Percentiles rank a stretch among this genome's conserved stretches.
These are phyloP conservation scores for Phrynocephalus guinanensis DNA, from an alignment of 2,797 vertebrate genomes.

Conservation along the genomic window DNA sequence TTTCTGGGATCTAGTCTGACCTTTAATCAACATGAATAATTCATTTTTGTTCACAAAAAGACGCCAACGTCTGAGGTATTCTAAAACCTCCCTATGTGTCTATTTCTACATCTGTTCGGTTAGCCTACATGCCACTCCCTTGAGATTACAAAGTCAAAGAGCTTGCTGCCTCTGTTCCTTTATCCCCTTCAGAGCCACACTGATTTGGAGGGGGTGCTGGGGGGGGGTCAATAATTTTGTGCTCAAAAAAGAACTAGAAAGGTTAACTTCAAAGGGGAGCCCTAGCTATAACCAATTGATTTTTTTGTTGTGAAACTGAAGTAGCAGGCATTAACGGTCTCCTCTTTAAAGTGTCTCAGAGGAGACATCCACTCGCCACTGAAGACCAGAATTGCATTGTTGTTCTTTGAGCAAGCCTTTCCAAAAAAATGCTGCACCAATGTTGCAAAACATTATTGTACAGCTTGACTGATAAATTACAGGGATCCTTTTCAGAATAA, in stretches of 20 bases:
- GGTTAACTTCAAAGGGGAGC: not conserved
- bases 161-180: not conserved
- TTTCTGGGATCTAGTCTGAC: not conserved
- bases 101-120: constrained; percentile 2
- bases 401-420: not conserved
- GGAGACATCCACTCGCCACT: not conserved
- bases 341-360: not conserved
- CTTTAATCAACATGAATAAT: constrained; percentile 17
- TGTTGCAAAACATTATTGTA: not conserved
- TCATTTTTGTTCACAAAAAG: not conserved
- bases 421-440: not conserved
- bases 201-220: not conserved
- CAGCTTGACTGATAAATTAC: not conserved
- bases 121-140: not conserved
- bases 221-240: not conserved
- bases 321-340: not conserved
- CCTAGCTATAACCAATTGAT: not conserved
- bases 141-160: not conserved
- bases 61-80: not conserved
- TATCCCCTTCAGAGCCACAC: not conserved
- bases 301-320: not conserved
- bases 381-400: not conserved
- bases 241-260: not conserved
- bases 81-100: not conserved
- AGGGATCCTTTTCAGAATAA: not conserved